Percentiles rank a stretch among this genome's conserved stretches.
Conservation (phyloP, 23 tunicate genomes). For the Corella eumyota region DNA sequence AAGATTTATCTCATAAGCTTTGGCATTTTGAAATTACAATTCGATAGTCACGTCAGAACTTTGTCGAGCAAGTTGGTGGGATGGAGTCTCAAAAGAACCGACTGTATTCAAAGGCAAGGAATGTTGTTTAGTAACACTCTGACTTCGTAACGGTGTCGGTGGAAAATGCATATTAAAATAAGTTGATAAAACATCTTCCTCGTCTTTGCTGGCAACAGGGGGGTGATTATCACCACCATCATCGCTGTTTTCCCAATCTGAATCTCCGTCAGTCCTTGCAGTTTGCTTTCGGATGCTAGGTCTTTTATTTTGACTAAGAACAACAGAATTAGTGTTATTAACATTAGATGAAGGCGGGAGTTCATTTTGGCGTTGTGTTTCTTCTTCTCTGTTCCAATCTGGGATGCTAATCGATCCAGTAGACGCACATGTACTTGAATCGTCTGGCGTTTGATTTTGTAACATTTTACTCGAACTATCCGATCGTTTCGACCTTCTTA, state of each 20-base stretch:
- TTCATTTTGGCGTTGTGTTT: too few relatives aligned
- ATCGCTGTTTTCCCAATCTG: neutral
- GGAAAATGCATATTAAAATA: constrained; percentile 41
- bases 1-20: too few relatives aligned
- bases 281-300: neutral
- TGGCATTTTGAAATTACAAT: too few relatives aligned
- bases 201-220: neutral
- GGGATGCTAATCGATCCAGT: neutral
- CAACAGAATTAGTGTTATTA: neutral
- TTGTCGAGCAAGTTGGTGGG: too few relatives aligned
- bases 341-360: constrained; percentile 1
- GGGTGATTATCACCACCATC: neutral
- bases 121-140: neutral
- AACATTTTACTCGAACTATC: neutral
- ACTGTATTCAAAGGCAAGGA: too few relatives aligned
- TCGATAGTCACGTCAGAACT: constrained; percentile 13
- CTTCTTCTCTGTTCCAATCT: neutral
- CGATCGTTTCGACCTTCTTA: constrained; percentile 4
- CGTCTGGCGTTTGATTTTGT: neutral
- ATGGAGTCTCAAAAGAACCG: too few relatives aligned
- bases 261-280: neutral
- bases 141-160: constrained; percentile 7
- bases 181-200: constrained; percentile 22
- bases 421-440: constrained; percentile 1
- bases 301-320: neutral